A percentile compares a stretch with the other conserved stretches of the same genome.
These are phyloP conservation scores for Callosobruchus maculatus DNA, from an alignment of 2,888 invertebrate genomes.

Conservation along the genomic window DNA sequence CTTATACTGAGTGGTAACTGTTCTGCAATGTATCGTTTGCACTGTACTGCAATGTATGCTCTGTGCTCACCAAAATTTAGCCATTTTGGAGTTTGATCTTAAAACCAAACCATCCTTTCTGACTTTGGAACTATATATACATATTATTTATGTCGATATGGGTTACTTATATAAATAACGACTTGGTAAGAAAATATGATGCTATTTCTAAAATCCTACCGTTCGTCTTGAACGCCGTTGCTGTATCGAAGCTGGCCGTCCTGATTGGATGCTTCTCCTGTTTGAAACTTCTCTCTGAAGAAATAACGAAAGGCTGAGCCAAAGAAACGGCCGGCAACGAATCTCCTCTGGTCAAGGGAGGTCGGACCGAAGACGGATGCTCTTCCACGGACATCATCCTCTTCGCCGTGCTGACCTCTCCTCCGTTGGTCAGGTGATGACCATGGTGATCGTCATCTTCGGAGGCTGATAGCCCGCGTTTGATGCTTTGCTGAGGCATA, in stretches of 20 bases:
- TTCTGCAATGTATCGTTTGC: too few species aligned
- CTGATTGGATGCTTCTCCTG: conserved; percentile 87
- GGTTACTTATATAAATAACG: background rate
- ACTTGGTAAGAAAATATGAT: background rate
- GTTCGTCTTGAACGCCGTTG: conserved; percentile 78
- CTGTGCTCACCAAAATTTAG: too few species aligned
- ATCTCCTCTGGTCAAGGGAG: conserved; percentile 85
- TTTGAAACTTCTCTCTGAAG: conserved; percentile 73
- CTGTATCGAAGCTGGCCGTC: conserved; percentile 90
- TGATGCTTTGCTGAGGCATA: conserved; percentile 54
- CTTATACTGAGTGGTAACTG: too few species aligned
- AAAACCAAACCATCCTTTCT: too few species aligned
- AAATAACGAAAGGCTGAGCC: conserved; percentile 80
- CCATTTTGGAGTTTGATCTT: too few species aligned
- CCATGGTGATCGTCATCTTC: conserved; percentile 67
- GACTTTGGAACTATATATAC: too few species aligned
- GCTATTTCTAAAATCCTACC: conserved; percentile 57
- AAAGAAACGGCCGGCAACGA: conserved; percentile 83
- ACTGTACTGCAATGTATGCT: too few species aligned
- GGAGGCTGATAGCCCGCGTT: conserved; percentile 69
- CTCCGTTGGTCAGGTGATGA: conserved; percentile 45
- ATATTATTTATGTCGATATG: too few species aligned
- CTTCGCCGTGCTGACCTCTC: conserved; percentile 56
- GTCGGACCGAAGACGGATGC: conserved; percentile 60
- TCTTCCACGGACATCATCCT: conserved; percentile 64